Base-by-base conservation (phyloP, 2,797 vertebrate genomes). In the Propithecus perrieri region DNA sequence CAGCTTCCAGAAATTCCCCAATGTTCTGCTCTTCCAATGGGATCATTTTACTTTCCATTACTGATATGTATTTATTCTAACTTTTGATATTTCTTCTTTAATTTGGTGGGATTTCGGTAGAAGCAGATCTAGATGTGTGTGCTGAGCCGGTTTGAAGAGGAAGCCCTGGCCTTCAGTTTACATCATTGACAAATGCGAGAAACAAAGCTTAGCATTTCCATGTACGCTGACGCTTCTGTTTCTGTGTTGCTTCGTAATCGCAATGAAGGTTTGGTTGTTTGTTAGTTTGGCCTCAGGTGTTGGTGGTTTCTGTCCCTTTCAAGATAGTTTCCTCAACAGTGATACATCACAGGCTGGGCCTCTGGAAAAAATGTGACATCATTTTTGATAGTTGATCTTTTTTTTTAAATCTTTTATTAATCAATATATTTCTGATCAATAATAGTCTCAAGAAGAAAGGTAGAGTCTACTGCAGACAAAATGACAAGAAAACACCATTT, bases 381-480 rank as follows among this genome's bases (percentile, higher is more conserved):
- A 50, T 50, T 76, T 95, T 81, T 53, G 43, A 65, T 33, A 38
- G 78, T 53, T 46, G 9, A 48, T 74, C 26, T 74, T n/a, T 48
- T 30, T 24, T 65, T 81, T 59, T 85, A 28, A 28, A 41, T 93
- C 76, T 95, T 91, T 86, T 85, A 89, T 24, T 4, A 33, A 67
- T 53, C 35, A 65, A 41, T 78, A 12, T 12, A 38, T 85, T 85
- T 76, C n/a, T 78, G 26, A 78, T 46, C 43, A 72, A n/a, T 46
- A 81, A 55, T 22, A 12, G 46, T 63, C 93, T 91, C 57, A 55
- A 57, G 43, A 69, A 85, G 59, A 76, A 67, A 57, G 35, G 43
- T 14, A 71, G 78, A 61, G 63, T 80, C 13, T 41, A 18, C 22
- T 38, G 11, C 26, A 80, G 71, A 85, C 18, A 28, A 50, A 89